phyloP scores from a whole-genome alignment of 1,140 invertebrate species.

The Drosophila prosaltans region DNA sequence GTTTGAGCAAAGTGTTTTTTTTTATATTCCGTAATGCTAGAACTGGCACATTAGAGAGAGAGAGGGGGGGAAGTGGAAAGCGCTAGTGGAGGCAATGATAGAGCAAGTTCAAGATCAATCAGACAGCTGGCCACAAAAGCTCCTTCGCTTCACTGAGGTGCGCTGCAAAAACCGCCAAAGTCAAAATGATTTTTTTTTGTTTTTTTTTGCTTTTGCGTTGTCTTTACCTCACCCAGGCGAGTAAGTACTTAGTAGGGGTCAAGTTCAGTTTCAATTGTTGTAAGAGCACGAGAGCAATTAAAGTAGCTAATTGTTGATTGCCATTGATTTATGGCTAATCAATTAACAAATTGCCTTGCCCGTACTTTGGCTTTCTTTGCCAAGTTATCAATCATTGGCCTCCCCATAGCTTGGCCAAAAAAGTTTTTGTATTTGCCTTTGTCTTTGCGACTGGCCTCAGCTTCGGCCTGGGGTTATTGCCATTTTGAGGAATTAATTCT shows the following conservation, averaged over 20 bases:
- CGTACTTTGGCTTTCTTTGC: conserved; percentile 66
- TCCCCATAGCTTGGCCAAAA: conserved; percentile 30
- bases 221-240: conserved; percentile 44
- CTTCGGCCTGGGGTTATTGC: conserved; percentile 62
- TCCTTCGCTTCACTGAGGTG: conserved; percentile 32
- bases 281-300: conserved; percentile 64
- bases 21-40: conserved; percentile 22
- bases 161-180: conserved; percentile 51
- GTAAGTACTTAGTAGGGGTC: conserved; percentile 40
- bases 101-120: conserved; percentile 56
- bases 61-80: background rate
- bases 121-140: conserved; percentile 47
- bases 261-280: conserved; percentile 75
- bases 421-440: conserved; percentile 42
- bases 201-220: conserved; percentile 52
- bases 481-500: conserved; percentile 71
- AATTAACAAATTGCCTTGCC: conserved; percentile 73
- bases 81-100: background rate
- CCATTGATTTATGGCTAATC: conserved; percentile 74
- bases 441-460: conserved; percentile 62
- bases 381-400: conserved; percentile 68
- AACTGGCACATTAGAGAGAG: background rate
- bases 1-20: conserved; percentile 39
- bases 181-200: conserved; percentile 43
- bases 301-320: conserved; percentile 66